phyloP scores from a whole-genome alignment of 2,113 vertebrate genomes.

The Anser cygnoides region DNA sequence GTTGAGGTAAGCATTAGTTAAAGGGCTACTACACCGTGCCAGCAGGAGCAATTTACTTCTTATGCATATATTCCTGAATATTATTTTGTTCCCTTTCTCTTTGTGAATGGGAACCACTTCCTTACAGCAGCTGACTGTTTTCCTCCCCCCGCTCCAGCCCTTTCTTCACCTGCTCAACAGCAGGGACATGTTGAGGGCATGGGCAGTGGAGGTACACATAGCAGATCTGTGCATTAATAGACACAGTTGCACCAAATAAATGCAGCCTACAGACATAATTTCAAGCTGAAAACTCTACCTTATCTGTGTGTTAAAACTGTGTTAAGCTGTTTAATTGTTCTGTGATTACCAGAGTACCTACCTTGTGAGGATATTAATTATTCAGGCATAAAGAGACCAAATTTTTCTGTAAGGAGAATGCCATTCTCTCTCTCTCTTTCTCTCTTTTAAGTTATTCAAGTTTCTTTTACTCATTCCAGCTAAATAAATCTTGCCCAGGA shows the following conservation, averaged over 20 bases:
- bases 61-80: slow-evolving; percentile 41
- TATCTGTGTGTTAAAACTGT: slow-evolving; percentile 4
- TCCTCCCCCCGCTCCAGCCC: neutral
- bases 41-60: slow-evolving; percentile 42
- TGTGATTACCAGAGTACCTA: slow-evolving; percentile 56
- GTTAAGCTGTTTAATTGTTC: slow-evolving; percentile 65
- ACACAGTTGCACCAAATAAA: neutral
- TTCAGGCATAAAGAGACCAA: slow-evolving; percentile 48
- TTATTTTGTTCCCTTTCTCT: slow-evolving; percentile 22
- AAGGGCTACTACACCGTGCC: slow-evolving; percentile 41
- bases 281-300: neutral
- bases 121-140: neutral
- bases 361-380: slow-evolving; percentile 66
- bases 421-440: neutral
- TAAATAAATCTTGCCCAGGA: slow-evolving; percentile 72
- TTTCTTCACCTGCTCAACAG: slow-evolving; percentile 30
- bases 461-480: slow-evolving; percentile 72
- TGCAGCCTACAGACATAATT: neutral
- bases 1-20: slow-evolving; percentile 62
- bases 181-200: neutral
- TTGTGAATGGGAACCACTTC: slow-evolving; percentile 30
- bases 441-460: slow-evolving; percentile 63
- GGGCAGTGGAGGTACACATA: neutral
- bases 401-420: slow-evolving; percentile 41
- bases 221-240: neutral